Evolutionary conservation across 2,888 invertebrate species (phyloP).

Genomic region (Tenodera sinensis): DNA sequence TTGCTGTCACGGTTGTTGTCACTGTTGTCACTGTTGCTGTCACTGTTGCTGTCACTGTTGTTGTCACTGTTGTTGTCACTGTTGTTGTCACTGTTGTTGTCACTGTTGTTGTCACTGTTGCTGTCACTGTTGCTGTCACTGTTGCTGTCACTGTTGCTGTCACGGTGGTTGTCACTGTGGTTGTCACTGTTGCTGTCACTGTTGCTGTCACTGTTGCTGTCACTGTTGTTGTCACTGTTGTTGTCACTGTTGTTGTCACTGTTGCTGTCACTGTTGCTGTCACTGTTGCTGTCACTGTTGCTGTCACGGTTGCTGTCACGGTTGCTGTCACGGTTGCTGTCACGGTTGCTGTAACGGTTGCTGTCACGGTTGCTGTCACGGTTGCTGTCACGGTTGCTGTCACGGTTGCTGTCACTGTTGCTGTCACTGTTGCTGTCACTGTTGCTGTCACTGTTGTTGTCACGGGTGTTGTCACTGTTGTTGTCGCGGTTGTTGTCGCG

Average conservation of each 20-base stretch:
- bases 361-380: conserved; percentile 7
- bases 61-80: conserved; percentile 13
- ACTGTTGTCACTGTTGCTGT: background rate
- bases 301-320: conserved; percentile 8
- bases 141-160: background rate
- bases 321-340: background rate
- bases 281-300: background rate
- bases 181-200: too few relatives aligned
- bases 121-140: conserved; percentile 7
- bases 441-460: background rate
- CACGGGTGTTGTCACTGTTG: too few relatives aligned
- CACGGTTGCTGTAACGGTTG: background rate
- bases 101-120: conserved; percentile 1
- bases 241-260: conserved; percentile 10
- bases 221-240: background rate
- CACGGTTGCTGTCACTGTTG: background rate
- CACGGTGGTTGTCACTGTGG: background rate
- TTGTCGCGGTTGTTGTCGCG: too few relatives aligned
- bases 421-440: background rate
- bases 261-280: background rate
- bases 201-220: background rate
- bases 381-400: background rate
- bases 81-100: conserved; percentile 9
- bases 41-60: background rate
- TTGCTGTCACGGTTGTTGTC: background rate